A percentile compares a stretch with the other conserved stretches of the same genome.
phyloP scores from a whole-genome alignment of 2,797 vertebrate species.

The Propithecus perrieri region DNA sequence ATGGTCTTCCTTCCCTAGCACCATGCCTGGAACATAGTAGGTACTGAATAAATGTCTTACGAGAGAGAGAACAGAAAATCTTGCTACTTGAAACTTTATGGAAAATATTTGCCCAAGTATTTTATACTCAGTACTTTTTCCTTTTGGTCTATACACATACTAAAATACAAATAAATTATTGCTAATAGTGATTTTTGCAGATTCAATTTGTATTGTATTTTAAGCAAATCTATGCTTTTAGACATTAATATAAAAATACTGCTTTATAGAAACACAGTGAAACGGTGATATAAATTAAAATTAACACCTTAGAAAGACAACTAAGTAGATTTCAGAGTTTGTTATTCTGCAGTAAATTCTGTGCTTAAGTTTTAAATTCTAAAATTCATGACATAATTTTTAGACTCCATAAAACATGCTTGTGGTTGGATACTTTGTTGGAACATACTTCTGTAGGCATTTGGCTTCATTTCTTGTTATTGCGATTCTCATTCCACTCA shows the following conservation, averaged over 20 bases:
- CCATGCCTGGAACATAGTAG: not conserved
- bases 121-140: not conserved
- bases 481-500: not conserved
- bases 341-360: constrained; percentile 33
- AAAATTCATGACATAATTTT: constrained; percentile 27
- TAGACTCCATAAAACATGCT: not conserved
- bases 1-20: not conserved
- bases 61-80: not conserved
- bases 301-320: constrained; percentile 38
- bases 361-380: constrained; percentile 41
- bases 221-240: constrained; percentile 46
- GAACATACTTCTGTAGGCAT: not conserved
- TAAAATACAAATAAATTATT: not conserved
- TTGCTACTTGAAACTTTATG: constrained; percentile 59
- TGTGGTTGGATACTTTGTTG: not conserved
- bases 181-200: not conserved
- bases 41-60: not conserved
- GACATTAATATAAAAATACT: constrained; percentile 39
- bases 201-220: constrained; percentile 40
- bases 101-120: constrained; percentile 21
- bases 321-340: constrained; percentile 22
- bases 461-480: not conserved
- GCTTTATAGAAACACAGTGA: constrained; percentile 28
- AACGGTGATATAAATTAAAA: constrained; percentile 46
- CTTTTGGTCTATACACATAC: not conserved